Evolutionary conservation across 2,113 vertebrate genomes (phyloP), one percentile per base, ranked within the genome.

Genomic region (Oryzias woworae): DNA sequence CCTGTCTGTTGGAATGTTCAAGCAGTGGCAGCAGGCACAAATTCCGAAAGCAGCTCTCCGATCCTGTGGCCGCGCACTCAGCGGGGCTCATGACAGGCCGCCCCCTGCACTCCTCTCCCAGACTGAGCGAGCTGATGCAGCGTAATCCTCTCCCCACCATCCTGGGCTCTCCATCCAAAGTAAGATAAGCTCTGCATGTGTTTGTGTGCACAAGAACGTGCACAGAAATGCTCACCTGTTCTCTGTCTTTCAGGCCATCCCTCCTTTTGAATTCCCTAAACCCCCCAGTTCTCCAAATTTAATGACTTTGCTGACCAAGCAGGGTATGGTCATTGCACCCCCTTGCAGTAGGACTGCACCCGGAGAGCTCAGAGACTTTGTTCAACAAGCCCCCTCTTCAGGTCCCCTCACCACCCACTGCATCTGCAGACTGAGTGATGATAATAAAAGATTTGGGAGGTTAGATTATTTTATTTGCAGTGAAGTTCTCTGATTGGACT

Each of bases 111-210:
- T 93, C 95, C 36, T 98, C 96, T 0, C 95, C 96, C 0, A 94
- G 97, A 71, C 91, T 98, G 57, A 96, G 95, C 0, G 96, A 98
- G 72, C 94, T 98, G 77, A 93, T 98, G 90, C 96, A 96, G 91
- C 92, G 96, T 7, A 98, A 88, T 78, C 96, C 96, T 20, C 89
- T 98, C 36, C 95, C 96, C 58, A 97, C 96, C 0, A 98, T 98
- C 82, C 62, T 98, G 73, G 96, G 96, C 73, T 98, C 96, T 54
- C 96, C 96, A 0, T 92, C 91, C 45, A 96, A 96, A 93, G 97
- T 98, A 72, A 70, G 84, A 60, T 5, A 15, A 4, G n/a, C 36
- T 50, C 18, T 73, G 22, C 45, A 31, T 56, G 22, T 31, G 14
- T 46, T 26, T 49, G 10, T 13, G 3, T 36, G 36, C 8, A 36